Base-by-base conservation (phyloP, 92 coral and sea anemone genomes). In the Epizoanthus scotinus region DNA sequence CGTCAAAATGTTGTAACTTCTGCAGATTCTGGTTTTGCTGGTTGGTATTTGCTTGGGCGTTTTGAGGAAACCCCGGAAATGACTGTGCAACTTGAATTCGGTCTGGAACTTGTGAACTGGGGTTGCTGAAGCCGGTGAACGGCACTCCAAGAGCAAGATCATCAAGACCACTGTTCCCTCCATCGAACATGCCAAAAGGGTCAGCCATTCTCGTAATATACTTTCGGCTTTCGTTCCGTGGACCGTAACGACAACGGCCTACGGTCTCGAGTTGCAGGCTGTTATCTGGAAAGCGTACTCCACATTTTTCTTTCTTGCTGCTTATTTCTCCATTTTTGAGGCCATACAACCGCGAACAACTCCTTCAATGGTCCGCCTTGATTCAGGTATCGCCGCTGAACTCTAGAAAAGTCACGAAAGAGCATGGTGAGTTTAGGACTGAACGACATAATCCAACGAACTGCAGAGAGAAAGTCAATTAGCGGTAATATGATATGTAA, bases 401-500 rank as follows among this genome's bases (percentile, higher is more conserved):
- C 85, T 87, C 86, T 81, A 84, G 65, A 66, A 68, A 86, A 93
- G 97, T 93, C 97, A 93, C 93, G 88, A 82, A 87, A 84, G 84
- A 77, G 84, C 75, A 86, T 77, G 70, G 80, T 31, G 86, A 90
- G 94, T 85, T 87, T 83, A 90, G 89, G 87, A 88, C 80, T 87
- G 86, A 90, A 93, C 80, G 65, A 78, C 73, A 80, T 93, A 93
- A 93, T 93, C 97, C 97, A 83, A 85, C 77, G 82, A 90, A 90
- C 82, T 85, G 88, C 86, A 86, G 73, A 81, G 90, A 93, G 95
- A 87, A 85, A 90, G 89, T 90, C 94, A 93, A 93, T 93, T 93
- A 93, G 89, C 86, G 92, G 97, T 93, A 93, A 93, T 93, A 87
- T 90, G 97, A 93, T 93, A 93, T 90, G 97, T 90, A 93, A 93